Conservation (phyloP, 2,888 invertebrate species). For the Fragum sueziense region DNA sequence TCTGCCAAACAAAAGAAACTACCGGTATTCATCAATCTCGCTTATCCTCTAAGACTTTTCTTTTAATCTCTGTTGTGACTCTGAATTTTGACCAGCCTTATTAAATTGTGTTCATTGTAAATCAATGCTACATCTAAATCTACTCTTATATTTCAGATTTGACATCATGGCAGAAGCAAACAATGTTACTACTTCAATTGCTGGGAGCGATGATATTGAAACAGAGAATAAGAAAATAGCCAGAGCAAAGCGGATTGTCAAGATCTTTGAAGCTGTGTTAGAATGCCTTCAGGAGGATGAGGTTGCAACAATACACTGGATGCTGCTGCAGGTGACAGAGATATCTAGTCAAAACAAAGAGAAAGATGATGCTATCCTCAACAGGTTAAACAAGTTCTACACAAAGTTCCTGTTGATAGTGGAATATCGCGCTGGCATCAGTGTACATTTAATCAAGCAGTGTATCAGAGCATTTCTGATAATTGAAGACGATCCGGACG, state of each 20-base stretch:
- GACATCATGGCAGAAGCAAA: background rate
- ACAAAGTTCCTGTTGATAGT: background rate
- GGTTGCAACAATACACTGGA: background rate
- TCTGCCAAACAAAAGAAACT: too few relatives aligned
- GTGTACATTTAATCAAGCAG: background rate
- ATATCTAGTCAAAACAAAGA: background rate
- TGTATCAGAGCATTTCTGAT: background rate
- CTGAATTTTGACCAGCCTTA: too few relatives aligned
- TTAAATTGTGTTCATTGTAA: too few relatives aligned
- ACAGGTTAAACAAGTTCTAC: background rate
- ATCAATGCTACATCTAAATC: too few relatives aligned
- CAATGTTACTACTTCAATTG: background rate
- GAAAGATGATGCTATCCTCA: background rate
- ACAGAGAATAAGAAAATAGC: too few relatives aligned
- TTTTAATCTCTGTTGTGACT: too few relatives aligned
- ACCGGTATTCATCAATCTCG: too few relatives aligned
- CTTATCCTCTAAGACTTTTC: too few relatives aligned
- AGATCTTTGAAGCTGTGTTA: background rate
- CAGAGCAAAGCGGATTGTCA: background rate
- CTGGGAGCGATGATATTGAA: too few relatives aligned
- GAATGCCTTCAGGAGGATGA: slow-evolving; percentile 2
- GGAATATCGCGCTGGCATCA: background rate
- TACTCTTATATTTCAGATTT: too few relatives aligned
- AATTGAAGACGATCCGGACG: background rate
- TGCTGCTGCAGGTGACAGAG: background rate